These are phyloP conservation scores for Seira musarum DNA, from an alignment of 2,888 invertebrate species.

Conservation along the genomic window DNA sequence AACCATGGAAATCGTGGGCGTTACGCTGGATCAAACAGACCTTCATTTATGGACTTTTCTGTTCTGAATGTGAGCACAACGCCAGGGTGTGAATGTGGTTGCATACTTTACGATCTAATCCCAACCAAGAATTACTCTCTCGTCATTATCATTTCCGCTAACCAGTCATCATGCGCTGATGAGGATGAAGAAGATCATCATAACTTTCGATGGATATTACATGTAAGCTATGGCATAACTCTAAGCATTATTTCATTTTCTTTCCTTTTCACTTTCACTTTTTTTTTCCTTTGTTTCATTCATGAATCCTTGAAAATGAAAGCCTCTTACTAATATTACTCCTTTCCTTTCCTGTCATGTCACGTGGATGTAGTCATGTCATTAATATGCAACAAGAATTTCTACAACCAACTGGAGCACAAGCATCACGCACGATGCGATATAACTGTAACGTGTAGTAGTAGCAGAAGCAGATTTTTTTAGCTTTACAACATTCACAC, in stretches of 20 bases:
- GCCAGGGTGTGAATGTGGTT: conserved; percentile 68
- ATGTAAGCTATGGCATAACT: conserved; percentile 55
- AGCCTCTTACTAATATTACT: conserved; percentile 11
- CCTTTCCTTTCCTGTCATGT: neutral
- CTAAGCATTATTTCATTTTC: neutral
- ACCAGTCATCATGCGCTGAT: conserved; percentile 67
- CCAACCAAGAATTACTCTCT: conserved; percentile 66
- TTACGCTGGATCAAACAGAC: conserved; percentile 13
- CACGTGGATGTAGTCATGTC: too few relatives aligned
- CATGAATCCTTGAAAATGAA: too few relatives aligned
- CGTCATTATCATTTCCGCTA: conserved; percentile 65
- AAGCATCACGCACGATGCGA: too few relatives aligned
- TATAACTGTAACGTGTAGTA: too few relatives aligned
- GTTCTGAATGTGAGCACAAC: conserved; percentile 56
- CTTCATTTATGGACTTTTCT: conserved; percentile 46
- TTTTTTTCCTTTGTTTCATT: conserved; percentile 19
- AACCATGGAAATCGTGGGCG: conserved; percentile 23
- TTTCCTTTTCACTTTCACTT: neutral
- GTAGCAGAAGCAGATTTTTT: too few relatives aligned
- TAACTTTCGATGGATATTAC: conserved; percentile 68
- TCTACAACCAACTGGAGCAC: too few relatives aligned
- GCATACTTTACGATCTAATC: conserved; percentile 66
- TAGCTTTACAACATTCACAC: too few relatives aligned
- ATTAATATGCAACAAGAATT: too few relatives aligned
- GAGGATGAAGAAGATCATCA: conserved; percentile 67